Evolutionary conservation across 2,888 invertebrate species (phyloP).

Genomic region (Cryptocheilus praepositus): DNA sequence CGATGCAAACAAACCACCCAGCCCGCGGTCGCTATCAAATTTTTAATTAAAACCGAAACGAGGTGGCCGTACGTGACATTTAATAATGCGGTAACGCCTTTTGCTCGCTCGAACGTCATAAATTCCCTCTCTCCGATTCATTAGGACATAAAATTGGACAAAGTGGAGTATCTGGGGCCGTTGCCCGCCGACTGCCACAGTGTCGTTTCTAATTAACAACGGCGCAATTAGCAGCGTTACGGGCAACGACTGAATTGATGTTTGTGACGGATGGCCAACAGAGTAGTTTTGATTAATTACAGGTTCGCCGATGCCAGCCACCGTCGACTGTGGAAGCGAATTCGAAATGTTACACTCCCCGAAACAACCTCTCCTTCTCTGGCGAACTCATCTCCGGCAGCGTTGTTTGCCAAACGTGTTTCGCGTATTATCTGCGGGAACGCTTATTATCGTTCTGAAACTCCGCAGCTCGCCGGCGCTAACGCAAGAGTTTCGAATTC

Average conservation of each 20-base stretch:
- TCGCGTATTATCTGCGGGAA: background rate
- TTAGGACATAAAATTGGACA: conserved; percentile 20
- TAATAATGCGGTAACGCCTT: too few relatives aligned
- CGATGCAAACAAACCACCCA: too few relatives aligned
- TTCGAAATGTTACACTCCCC: conserved; percentile 1
- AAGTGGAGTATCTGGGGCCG: conserved; percentile 17
- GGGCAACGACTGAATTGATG: conserved; percentile 35
- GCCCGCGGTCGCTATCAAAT: too few relatives aligned
- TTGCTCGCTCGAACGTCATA: background rate
- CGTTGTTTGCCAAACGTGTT: conserved; percentile 5
- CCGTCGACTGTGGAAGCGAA: conserved; percentile 15
- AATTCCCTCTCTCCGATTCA: conserved; percentile 6
- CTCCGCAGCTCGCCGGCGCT: too few relatives aligned
- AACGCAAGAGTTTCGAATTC: too few relatives aligned
- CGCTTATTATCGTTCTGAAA: background rate
- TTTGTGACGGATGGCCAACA: conserved; percentile 36
- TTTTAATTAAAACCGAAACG: too few relatives aligned
- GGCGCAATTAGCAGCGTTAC: conserved; percentile 31
- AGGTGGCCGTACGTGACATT: too few relatives aligned
- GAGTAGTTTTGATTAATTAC: conserved; percentile 43
- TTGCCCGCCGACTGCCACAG: conserved; percentile 15
- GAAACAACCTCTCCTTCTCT: too few relatives aligned
- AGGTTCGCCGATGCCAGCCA: conserved; percentile 27
- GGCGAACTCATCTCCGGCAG: too few relatives aligned
- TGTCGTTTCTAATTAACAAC: conserved; percentile 37